These are phyloP conservation scores for Drosophila anceps DNA, from an alignment of 2,888 invertebrate species.

Conservation along the genomic window DNA sequence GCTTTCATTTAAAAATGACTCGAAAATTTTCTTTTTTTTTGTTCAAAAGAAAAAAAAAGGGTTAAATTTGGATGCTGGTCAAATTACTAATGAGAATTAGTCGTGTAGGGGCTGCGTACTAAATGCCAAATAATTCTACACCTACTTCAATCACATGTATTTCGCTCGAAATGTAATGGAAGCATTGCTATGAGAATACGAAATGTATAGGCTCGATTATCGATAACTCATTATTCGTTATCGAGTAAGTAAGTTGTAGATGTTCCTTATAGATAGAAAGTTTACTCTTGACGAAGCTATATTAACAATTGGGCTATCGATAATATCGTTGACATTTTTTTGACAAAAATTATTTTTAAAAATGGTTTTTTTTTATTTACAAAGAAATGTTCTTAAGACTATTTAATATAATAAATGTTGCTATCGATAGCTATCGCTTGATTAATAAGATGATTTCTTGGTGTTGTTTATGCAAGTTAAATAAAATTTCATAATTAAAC, in stretches of 20 bases:
- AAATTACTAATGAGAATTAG: constrained; percentile 14
- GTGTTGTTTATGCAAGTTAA: too few species aligned
- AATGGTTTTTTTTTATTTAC: too few species aligned
- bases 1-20: not conserved
- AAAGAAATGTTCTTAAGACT: too few species aligned
- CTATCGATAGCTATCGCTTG: not conserved
- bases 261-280: not conserved
- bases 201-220: not conserved
- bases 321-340: too few species aligned
- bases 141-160: constrained; percentile 19
- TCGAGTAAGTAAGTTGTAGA: not conserved
- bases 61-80: constrained; percentile 35
- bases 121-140: constrained; percentile 5
- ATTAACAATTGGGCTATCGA: too few species aligned
- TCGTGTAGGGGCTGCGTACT: not conserved
- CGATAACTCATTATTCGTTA: not conserved
- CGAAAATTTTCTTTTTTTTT: constrained; percentile 8
- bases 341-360: too few species aligned
- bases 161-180: not conserved
- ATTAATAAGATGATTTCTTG: too few species aligned
- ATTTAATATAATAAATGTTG: not conserved
- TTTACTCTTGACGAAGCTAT: too few species aligned
- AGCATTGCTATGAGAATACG: not conserved
- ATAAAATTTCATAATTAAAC: too few species aligned
- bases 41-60: constrained; percentile 1